phyloP scores from a whole-genome alignment of 2,113 vertebrate species.

The Eolophus roseicapilla region DNA sequence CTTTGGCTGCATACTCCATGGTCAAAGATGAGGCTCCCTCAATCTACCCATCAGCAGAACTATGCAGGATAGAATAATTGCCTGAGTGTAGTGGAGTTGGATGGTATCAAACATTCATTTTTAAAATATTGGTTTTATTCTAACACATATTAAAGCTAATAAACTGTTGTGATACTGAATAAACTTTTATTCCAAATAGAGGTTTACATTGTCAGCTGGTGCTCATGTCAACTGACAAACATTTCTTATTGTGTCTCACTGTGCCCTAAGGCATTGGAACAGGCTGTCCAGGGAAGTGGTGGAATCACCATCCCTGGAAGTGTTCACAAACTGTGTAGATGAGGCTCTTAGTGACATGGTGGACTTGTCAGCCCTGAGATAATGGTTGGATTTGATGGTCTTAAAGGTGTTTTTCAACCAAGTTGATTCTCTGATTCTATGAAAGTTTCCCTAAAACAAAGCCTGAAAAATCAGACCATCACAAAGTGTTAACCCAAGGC shows the following conservation, averaged over 20 bases:
- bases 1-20: not conserved
- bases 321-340: not conserved
- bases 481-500: not conserved
- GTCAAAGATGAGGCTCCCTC: not conserved
- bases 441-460: not conserved
- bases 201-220: not conserved
- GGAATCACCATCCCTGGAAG: not conserved
- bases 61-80: not conserved
- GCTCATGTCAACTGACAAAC: not conserved
- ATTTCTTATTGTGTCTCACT: not conserved
- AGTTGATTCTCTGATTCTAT: not conserved
- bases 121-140: not conserved
- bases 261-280: not conserved
- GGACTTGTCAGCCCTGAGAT: not conserved
- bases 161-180: not conserved
- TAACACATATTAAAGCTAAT: not conserved
- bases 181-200: not conserved
- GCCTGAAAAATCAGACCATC: not conserved
- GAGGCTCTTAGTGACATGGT: not conserved
- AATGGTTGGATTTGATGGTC: not conserved
- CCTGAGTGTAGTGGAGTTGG: not conserved
- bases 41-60: not conserved
- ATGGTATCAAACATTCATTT: not conserved
- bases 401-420: not conserved
- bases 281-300: not conserved